Evolutionary conservation across 1,140 invertebrate genomes (phyloP), one percentile per base, ranked within the genome.

Genomic region (Parapsyche elsis): DNA sequence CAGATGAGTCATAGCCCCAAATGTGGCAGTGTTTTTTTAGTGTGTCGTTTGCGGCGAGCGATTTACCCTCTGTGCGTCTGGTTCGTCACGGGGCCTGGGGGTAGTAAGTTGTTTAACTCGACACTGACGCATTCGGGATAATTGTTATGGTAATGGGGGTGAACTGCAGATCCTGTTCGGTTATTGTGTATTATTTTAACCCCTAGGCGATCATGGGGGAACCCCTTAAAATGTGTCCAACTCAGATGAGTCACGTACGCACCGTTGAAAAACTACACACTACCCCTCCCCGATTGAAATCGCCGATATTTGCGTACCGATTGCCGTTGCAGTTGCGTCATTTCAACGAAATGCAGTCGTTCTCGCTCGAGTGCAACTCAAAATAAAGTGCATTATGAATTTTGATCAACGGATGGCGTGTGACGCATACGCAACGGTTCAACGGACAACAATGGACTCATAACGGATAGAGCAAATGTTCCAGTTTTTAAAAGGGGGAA

Each of bases 111-210:
- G 30, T 38, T 38, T 77, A 24, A 64, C 30, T 67, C 59, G 76
- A 71, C 64, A 70, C 61, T 78, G 76, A 78, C 61, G 64, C 76
- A 78, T 71, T 78, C 24, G 26, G 64, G 64, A 44, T 78, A 78
- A 78, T 78, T 78, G 76, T 78, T 78, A 78, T 78, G 76, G 76
- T 78, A 78, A 78, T 78, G 59, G 53, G 57, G 64, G 76, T 49
- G 61, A 44, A 45, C 76, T 64, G 38, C 59, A 70, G 76, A 77
- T 64, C 76, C 76, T 12, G 38, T 73, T 21, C 2, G 30, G 44
- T 26, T 38, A 19, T 71, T 71, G 23, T 71, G 67, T 46, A 38
- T 53, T 53, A 77, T 64, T 64, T 53, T 44, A 38, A 44, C 9
- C 76, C 61, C 76, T n/a, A n/a, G 38, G 26, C 30, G 38, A 38